A percentile compares a stretch with the other conserved stretches of the same genome.
These are phyloP conservation scores for Sphenopsis melanotis DNA, from an alignment of 2,797 vertebrate genomes.

Conservation along the genomic window DNA sequence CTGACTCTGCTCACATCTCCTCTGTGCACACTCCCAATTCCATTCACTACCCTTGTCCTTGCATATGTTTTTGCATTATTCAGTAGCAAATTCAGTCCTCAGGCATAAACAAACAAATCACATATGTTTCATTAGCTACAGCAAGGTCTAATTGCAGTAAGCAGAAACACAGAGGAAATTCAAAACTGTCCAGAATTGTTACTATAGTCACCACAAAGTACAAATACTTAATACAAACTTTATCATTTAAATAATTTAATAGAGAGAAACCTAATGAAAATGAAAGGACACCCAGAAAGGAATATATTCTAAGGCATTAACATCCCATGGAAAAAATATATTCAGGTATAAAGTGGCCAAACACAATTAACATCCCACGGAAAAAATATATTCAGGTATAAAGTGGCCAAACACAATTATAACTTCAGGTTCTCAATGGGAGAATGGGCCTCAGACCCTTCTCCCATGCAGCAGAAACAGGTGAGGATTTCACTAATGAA, in stretches of 20 bases:
- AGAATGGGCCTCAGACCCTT: not conserved
- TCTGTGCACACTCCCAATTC: not conserved
- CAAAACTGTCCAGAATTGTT: not conserved
- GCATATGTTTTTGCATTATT: constrained; percentile 43
- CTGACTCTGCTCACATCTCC: not conserved
- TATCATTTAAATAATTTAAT: not conserved
- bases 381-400: not conserved
- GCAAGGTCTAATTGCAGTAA: constrained; percentile 31
- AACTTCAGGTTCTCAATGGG: not conserved
- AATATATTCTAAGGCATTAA: not conserved
- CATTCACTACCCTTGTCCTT: constrained; percentile 9
- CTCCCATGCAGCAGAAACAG: not conserved
- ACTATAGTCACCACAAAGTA: not conserved
- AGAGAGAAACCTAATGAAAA: not conserved
- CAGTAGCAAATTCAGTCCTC: constrained; percentile 54
- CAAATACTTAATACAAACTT: not conserved
- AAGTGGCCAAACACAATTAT: not conserved
- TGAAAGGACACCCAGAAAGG: not conserved
- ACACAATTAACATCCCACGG: not conserved
- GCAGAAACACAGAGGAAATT: not conserved
- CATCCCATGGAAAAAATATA: not conserved
- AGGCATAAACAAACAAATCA: constrained; percentile 60
- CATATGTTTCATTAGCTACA: constrained; percentile 56
- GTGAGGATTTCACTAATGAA: not conserved
- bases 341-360: not conserved